phyloP scores from a whole-genome alignment of 2,888 invertebrate genomes.

The Gnatocerus cornutus region DNA sequence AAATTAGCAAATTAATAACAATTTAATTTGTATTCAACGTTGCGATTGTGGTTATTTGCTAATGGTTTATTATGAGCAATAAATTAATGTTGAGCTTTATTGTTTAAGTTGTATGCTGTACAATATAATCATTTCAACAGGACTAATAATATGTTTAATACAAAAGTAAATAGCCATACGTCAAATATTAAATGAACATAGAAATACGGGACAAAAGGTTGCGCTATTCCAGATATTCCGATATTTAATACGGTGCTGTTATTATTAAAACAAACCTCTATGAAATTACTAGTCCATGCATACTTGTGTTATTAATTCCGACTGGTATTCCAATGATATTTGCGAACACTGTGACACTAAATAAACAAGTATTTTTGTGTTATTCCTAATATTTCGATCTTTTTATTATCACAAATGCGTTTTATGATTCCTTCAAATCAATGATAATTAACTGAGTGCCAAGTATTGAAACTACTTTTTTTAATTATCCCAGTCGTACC shows the following conservation, averaged over 20 bases:
- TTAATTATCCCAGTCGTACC: neutral
- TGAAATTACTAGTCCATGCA: neutral
- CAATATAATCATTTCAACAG: conserved; percentile 6
- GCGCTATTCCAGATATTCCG: neutral
- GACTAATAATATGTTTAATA: conserved; percentile 3
- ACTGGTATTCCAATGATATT: no score
- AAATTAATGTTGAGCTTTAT: conserved; percentile 10
- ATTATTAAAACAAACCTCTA: neutral
- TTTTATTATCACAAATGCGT: neutral
- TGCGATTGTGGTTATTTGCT: neutral
- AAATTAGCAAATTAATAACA: conserved; percentile 21
- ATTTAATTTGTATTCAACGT: conserved; percentile 7
- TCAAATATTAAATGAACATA: conserved; percentile 7
- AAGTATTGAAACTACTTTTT: conserved; percentile 1
- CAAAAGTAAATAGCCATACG: conserved; percentile 3
- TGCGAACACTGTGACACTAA: no score
- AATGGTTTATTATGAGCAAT: conserved; percentile 8
- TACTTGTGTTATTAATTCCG: no score
- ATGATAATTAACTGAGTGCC: neutral
- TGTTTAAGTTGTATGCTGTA: conserved; percentile 9
- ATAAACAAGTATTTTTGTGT: no score
- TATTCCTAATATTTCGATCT: no score
- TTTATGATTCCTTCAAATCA: neutral
- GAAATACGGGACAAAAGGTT: neutral
- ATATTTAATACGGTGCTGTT: neutral